Evolutionary conservation across 2,888 invertebrate species (phyloP).

Genomic region (Caenorhabditis panamensis): DNA sequence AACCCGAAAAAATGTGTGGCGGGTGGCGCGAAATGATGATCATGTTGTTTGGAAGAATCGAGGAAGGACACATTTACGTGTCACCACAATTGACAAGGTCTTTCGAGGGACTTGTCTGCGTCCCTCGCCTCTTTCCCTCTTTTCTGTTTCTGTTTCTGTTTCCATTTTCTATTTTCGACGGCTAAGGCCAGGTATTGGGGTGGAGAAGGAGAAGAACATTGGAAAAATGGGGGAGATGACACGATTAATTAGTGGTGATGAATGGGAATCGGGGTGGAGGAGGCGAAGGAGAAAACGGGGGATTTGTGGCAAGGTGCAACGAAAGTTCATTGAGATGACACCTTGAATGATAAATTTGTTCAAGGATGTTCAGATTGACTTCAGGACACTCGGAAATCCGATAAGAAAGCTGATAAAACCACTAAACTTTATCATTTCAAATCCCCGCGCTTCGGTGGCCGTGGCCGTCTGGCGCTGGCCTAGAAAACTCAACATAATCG

Average conservation of each 20-base stretch:
- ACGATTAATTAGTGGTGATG: constrained; percentile 10
- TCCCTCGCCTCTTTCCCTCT: too few species aligned
- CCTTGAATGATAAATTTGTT: too few species aligned
- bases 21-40: constrained; percentile 3
- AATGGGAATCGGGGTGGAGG: not conserved
- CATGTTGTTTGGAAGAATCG: not conserved
- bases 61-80: not conserved
- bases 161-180: not conserved
- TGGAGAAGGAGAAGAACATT: not conserved
- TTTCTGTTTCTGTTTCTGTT: too few species aligned
- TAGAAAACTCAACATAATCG: constrained; percentile 24
- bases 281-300: not conserved
- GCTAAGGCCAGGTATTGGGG: not conserved
- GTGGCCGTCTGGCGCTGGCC: constrained; percentile 1
- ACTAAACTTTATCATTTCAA: too few species aligned
- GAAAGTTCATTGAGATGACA: not conserved
- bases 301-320: not conserved
- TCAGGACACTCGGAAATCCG: too few species aligned
- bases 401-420: too few species aligned
- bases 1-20: not conserved
- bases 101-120: not conserved
- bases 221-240: not conserved
- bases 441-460: too few species aligned
- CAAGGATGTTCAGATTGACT: too few species aligned
- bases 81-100: not conserved